Evolutionary conservation across 1,140 invertebrate genomes (phyloP), one percentile per base, ranked within the genome.

Genomic region (Tetramorium alpestre): DNA sequence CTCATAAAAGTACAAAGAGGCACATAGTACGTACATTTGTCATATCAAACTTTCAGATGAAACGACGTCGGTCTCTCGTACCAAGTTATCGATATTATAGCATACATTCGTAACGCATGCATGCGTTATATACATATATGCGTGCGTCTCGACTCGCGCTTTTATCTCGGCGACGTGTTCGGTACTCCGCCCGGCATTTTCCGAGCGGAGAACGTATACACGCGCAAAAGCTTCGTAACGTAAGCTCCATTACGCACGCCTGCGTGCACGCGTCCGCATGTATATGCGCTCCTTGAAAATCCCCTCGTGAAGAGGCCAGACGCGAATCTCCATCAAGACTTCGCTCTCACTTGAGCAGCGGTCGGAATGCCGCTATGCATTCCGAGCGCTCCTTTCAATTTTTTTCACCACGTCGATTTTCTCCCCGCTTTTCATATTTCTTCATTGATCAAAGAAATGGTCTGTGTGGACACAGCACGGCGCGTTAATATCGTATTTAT

Each of bases 111-210:
- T 49, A 60, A 73, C 22, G 41, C 80, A 69, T 11, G 41, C 33
- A 10, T 16, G 33, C n/a, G 7, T 13, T 47, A 13, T n/a, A 38
- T 3, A 5, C 28, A 18, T 54, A 25, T 18, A n/a, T 13, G n/a
- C 44, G 6, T n/a, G 54, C 54, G 4, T 70, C 25, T 62, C 78
- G 33, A 67, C 33, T 49, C 75, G 28, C 56, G 69, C 88, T 89
- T 88, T 89, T 86, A 88, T 86, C 88, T 88, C 56, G 58, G 58
- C 78, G n/a, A 77, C 56, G 73, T 13, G 67, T 85, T 88, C 56
- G 80, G 51, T 56, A 38, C 41, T 51, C 16, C 47, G 56, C 25
- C 77, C 33, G 47, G 33, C 70, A 62, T 78, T 78, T 85, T 69
- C 72, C 67, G 51, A 54, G 8, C 56, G 11, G n/a, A 44, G 5